Evolutionary conservation across 2,797 vertebrate species (phyloP).

Genomic region (Hemitrygon akajei): DNA sequence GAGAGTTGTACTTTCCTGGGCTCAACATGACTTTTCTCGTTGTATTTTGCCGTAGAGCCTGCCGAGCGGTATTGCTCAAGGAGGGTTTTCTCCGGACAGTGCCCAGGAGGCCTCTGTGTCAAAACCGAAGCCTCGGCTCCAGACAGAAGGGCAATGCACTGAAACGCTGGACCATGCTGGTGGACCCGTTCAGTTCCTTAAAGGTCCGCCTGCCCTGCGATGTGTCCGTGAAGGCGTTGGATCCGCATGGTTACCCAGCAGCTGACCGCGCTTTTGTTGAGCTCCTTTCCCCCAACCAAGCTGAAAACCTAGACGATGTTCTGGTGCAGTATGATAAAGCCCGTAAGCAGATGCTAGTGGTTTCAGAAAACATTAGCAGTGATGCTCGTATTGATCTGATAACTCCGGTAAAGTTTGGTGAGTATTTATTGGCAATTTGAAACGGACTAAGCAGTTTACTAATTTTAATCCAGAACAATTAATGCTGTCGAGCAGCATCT

Average conservation of each 20-base stretch:
- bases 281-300: constrained; percentile 48
- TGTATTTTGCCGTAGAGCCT: background rate
- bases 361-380: constrained; percentile 48
- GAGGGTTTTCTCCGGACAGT: background rate
- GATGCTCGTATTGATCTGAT: constrained; percentile 63
- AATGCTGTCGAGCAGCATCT: too few relatives aligned
- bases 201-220: constrained; percentile 65
- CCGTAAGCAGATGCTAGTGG: constrained; percentile 60
- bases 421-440: constrained; percentile 44
- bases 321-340: constrained; percentile 65
- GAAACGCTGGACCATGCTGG: constrained; percentile 63
- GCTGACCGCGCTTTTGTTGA: constrained; percentile 68
- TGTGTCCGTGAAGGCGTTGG: constrained; percentile 67
- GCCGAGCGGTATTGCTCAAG: background rate
- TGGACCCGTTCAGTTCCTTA: constrained; percentile 69
- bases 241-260: constrained; percentile 64
- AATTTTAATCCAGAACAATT: background rate
- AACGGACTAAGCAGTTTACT: too few relatives aligned
- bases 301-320: constrained; percentile 49
- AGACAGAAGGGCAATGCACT: constrained; percentile 43
- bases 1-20: too few relatives aligned
- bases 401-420: constrained; percentile 74
- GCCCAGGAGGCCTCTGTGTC: background rate
- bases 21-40: background rate
- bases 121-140: background rate